Percentiles rank a stretch among this genome's conserved stretches.
These are phyloP conservation scores for Polydrusus tereticollis DNA, from an alignment of 2,888 invertebrate genomes.

Conservation along the genomic window DNA sequence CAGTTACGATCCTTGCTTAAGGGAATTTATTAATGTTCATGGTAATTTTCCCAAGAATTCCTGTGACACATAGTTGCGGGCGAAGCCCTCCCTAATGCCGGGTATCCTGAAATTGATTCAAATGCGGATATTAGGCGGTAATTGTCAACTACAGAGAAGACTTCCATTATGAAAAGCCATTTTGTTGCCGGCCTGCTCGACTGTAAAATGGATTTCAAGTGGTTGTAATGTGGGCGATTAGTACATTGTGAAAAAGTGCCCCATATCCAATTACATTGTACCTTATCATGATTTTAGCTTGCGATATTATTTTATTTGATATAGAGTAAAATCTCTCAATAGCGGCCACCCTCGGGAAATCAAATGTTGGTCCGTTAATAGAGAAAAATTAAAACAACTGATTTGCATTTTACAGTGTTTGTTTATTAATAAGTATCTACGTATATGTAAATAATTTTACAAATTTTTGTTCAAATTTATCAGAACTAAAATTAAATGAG, in stretches of 20 bases:
- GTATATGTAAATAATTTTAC: too few relatives aligned
- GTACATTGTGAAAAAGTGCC: constrained; percentile 2
- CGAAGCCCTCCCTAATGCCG: neutral
- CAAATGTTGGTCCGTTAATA: too few relatives aligned
- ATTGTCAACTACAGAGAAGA: constrained; percentile 36
- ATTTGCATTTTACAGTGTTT: too few relatives aligned
- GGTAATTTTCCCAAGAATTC: constrained; percentile 1
- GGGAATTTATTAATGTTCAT: constrained; percentile 5
- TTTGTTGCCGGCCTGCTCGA: constrained; percentile 9
- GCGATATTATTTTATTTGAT: too few relatives aligned
- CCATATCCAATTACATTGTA: too few relatives aligned
- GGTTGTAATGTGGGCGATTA: neutral
- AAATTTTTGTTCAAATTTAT: too few relatives aligned
- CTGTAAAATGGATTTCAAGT: neutral
- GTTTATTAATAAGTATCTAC: too few relatives aligned
- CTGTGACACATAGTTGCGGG: constrained; percentile 12
- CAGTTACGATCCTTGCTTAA: neutral
- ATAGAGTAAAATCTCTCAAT: too few relatives aligned
- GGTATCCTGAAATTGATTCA: constrained; percentile 21
- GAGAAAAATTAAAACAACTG: too few relatives aligned
- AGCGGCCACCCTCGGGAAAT: too few relatives aligned
- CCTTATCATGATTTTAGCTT: too few relatives aligned
- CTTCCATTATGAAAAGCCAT: constrained; percentile 30
- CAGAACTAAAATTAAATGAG: too few relatives aligned
- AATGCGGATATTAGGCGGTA: constrained; percentile 39